phyloP scores from a whole-genome alignment of 2,888 invertebrate species.

The Patella depressa region DNA sequence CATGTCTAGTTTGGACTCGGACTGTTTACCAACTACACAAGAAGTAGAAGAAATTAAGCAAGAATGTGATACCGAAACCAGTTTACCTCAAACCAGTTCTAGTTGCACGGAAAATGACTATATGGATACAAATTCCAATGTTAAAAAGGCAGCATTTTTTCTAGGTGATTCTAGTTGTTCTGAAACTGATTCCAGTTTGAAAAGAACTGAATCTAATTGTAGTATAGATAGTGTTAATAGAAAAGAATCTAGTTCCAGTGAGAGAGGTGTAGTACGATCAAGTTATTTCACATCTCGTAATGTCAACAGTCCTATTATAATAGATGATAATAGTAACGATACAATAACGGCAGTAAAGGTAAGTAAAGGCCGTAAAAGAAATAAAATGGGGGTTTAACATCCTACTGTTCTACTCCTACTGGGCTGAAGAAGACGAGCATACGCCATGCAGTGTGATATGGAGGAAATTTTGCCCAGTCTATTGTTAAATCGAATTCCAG shows the following conservation, averaged over 20 bases:
- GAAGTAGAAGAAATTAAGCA: conserved; percentile 25
- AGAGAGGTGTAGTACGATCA: background rate
- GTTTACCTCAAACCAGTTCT: background rate
- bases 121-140: background rate
- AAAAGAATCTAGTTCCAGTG: no score
- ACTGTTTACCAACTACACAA: conserved; percentile 20
- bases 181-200: background rate
- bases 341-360: background rate
- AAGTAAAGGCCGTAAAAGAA: no score
- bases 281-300: background rate
- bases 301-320: background rate
- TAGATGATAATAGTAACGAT: background rate
- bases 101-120: background rate
- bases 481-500: no score
- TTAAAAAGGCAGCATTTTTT: background rate
- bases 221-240: background rate
- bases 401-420: no score
- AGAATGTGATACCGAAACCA: conserved; percentile 19
- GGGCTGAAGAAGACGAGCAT: no score
- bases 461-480: no score
- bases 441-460: no score
- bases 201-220: background rate
- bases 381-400: no score
- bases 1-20: conserved; percentile 18
- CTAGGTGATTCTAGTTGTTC: background rate